Evolutionary conservation across 2,113 vertebrate species (phyloP), one percentile per base, ranked within the genome.

Genomic region (Lethenteron camtschaticum): DNA sequence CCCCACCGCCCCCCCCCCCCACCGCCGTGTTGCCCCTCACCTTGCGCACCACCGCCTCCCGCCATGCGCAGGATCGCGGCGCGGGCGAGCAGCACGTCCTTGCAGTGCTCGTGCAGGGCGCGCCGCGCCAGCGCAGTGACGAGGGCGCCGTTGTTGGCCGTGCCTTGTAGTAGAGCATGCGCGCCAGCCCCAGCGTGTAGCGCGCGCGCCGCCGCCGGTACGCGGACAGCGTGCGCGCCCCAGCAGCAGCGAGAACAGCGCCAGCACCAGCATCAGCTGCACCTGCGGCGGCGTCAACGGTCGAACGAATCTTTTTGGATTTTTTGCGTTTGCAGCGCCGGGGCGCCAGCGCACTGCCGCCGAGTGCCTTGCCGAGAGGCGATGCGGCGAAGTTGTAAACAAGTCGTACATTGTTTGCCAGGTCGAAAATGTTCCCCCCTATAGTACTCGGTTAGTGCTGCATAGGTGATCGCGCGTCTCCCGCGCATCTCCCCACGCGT

Each of bases 61-160:
- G 8, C 2, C 11, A 58, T 68, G 12, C 74, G 72, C 8, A 72
- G 71, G 57, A 79, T 66, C 69, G 81, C 80, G 73, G 75, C 79
- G 73, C 75, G 76, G 1, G 80, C 81, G 69, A 82, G 75, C 59
- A 82, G 75, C 2, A 75, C 75, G 57, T 82, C 81, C 73, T 82
- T 82, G 69, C 73, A 68, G 10, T 82, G 81, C 20, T 82, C 79
- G 7, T 77, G 75, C 69, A 81, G 81, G 1, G 81, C 81, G 1
- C 81, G 77, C 57, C 77, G 70, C 3, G 73, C 77, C 68, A 82
- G 75, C 9, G 79, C 78, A 1, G 74, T 78, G 70, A 82, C 77
- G 68, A 82, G 75, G 66, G 81, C 80, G 0, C 78, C 76, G 69
- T 82, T 82, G 75, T 81, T 81, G 74, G 81, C 80, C 1, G 81